Base-by-base conservation (phyloP, 1,140 invertebrate species). In the Callitettix versicolor region DNA sequence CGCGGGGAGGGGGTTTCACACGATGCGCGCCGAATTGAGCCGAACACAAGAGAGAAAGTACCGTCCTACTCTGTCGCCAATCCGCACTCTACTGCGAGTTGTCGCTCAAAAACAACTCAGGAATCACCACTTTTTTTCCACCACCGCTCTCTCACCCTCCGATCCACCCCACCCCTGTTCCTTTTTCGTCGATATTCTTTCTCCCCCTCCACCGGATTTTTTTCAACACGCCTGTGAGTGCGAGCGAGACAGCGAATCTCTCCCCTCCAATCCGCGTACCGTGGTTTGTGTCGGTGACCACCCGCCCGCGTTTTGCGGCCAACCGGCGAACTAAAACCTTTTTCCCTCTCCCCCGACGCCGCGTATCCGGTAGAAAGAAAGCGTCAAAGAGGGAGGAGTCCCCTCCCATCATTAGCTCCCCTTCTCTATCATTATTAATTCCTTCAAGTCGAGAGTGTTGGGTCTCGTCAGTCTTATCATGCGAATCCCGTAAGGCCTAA, bases 271-370 rank as follows among this genome's bases (percentile, higher is more conserved):
- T 60, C 55, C 58, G 58, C 46, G 53, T 53, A 53, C 49, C 48
- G 55, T 40, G 61, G 59, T 62, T 59, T 53, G 34, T 58, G 61
- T 57, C 49, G 44, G 59, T 62, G 61, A 61, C 63, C 60, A 60
- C 59, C 46, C 62, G 56, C 58, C 58, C 60, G 62, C 63, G 64
- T 66, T 62, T 63, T 64, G 64, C 50, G 64, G 63, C 62, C 60
- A 60, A 64, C 64, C 63, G 61, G 52, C 51, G 62, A 61, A 60
- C 60, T 60, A 60, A 60, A 60, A 61, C 57, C 60, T 57, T 58
- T 56, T 47, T 50, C 59, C 49, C 55, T 50, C 43, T 43, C 57
- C 57, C 54, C 40, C 49, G 42, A 41, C 53, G 53, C 53, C 40
- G 40, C 53, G 53, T 52, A 55, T 56, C 57, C 57, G 54, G 47